Percentiles rank a stretch among this genome's conserved stretches.
Evolutionary conservation across 2,113 vertebrate genomes (phyloP).

Genomic region (Tauraco erythrolophus): DNA sequence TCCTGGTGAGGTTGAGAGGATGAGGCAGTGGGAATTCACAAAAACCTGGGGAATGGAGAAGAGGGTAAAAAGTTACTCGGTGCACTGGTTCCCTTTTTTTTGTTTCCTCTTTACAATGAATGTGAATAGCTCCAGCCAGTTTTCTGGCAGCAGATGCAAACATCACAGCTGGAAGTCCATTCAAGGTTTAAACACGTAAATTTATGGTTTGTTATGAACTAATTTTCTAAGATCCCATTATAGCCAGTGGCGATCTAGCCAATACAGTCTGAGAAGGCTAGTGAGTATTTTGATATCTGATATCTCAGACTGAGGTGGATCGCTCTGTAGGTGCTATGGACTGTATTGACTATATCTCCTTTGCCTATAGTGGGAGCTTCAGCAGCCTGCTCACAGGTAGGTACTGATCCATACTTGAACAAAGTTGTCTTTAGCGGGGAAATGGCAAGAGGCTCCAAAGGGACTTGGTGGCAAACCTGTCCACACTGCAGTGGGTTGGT

Average conservation of each 20-base stretch:
- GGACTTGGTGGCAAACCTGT: background rate
- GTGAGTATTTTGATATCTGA: background rate
- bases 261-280: background rate
- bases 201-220: background rate
- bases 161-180: background rate
- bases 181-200: background rate
- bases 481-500: background rate
- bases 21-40: background rate
- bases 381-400: background rate
- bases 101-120: background rate
- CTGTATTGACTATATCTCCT: background rate
- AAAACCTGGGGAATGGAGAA: fast-evolving
- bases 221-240: background rate
- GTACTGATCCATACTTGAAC: background rate
- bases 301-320: background rate
- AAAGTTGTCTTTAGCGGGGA: fast-evolving
- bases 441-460: background rate
- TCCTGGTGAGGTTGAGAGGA: background rate
- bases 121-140: background rate
- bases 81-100: background rate
- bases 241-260: background rate
- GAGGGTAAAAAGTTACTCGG: background rate
- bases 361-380: background rate
- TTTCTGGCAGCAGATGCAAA: background rate
- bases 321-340: too few species aligned